Evolutionary conservation across 1,140 invertebrate genomes (phyloP), one percentile per base, ranked within the genome.

Genomic region (Penaeus japonicus): DNA sequence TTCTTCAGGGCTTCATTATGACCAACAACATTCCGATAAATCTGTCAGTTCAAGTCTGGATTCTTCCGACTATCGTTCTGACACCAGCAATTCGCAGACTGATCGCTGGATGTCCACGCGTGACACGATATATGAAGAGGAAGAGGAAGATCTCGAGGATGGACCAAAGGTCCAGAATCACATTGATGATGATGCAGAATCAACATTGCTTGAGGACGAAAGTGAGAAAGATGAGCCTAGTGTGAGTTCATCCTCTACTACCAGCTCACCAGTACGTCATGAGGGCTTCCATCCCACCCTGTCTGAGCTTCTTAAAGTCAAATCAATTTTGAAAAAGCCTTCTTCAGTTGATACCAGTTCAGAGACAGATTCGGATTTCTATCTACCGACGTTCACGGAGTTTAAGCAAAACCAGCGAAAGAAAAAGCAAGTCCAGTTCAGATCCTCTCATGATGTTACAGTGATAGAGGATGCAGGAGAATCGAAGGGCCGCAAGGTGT

Each of bases 361-460:
- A n/a, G 90, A 90, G 54, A 90, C 90, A 22, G 90, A 90, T 59
- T 90, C 90, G 15, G 90, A 90, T 70, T 90, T 90, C 27, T 89
- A 87, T 54, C 57, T 89, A 10, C 85, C 84, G 27, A 89, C 70
- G 2, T 85, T 75, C 39, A 70, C 84, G 4, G 90, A 90, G 39
- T 79, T 87, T 53, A 90, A 89, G 53, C 77, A 87, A 35, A 88
- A 88, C 27, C 78, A 79, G n/a, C 77, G 86, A 39, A 90, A 85
- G 59, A 90, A 90, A 53, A 90, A 90, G 47, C 85, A 86, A 10
- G 90, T 90, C 20, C 90, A 90, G 81, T 90, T 90, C 35, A 87
- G 90, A 47, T 35, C 83, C 4, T 87, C 87, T 10, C 78, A 90
- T 55, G 89, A 90, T 7, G 88, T 90, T 7, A 87, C 87, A 65